Percentiles rank a stretch among this genome's conserved stretches.
Conservation (phyloP, 2,113 vertebrate species). For the Amphiprion percula region DNA sequence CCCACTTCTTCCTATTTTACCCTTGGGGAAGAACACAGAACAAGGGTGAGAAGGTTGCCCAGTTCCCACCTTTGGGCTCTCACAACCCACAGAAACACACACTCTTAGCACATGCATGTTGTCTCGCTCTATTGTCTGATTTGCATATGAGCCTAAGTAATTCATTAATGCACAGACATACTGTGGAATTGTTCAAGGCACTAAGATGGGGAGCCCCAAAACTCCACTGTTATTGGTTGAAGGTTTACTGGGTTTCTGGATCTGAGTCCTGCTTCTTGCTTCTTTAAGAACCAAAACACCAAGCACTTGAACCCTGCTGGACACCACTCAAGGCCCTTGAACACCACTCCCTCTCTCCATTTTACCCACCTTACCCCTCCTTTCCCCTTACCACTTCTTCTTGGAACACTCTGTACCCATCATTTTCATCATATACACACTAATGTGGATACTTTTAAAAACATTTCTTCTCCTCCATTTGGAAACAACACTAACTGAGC, state of each 20-base stretch:
- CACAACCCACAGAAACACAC: conserved; percentile 65
- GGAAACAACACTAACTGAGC: too few species aligned
- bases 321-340: conserved; percentile 66
- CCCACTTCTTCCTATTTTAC: conserved; percentile 66
- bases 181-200: conserved; percentile 67
- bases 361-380: conserved; percentile 28
- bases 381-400: conserved; percentile 5
- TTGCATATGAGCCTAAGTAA: conserved; percentile 68
- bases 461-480: neutral
- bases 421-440: neutral
- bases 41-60: conserved; percentile 84
- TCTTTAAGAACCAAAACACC: conserved; percentile 68
- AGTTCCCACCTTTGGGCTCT: conserved; percentile 83
- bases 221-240: conserved; percentile 46
- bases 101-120: conserved; percentile 62
- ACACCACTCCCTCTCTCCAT: conserved; percentile 41
- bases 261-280: conserved; percentile 61
- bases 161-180: conserved; percentile 78
- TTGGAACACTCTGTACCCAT: conserved; percentile 33
- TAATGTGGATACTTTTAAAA: neutral
- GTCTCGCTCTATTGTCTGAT: conserved; percentile 63
- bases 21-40: conserved; percentile 66
- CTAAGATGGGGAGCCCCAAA: conserved; percentile 48
- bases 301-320: conserved; percentile 73
- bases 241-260: conserved; percentile 52